A percentile compares a stretch with the other conserved stretches of the same genome.
Evolutionary conservation across 2,113 vertebrate species (phyloP).

Genomic region (Protobothrops mucrosquamatus): DNA sequence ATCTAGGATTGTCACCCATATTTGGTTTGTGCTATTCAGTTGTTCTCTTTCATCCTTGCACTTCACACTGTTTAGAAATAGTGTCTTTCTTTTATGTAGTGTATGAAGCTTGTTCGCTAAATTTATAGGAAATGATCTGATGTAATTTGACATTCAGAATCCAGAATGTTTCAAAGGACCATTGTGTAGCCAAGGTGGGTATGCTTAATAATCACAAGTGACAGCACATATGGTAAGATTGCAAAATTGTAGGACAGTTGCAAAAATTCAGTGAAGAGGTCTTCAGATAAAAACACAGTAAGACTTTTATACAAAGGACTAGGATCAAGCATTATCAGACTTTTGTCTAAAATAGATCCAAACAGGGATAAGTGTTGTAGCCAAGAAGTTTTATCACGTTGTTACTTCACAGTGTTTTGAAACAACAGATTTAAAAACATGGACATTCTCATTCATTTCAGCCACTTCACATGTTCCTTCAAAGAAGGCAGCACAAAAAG

Average conservation of each 20-base stretch:
- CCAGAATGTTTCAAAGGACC: constrained; percentile 25
- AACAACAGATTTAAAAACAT: neutral
- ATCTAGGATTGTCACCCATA: neutral
- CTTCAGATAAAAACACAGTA: constrained; percentile 9
- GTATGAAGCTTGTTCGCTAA: neutral
- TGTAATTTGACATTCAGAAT: constrained; percentile 20
- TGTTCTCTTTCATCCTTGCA: neutral
- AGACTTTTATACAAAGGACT: neutral
- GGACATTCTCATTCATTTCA: neutral
- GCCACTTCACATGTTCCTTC: neutral
- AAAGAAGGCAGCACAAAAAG: neutral
- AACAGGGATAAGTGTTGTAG: neutral
- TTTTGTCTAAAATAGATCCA: neutral
- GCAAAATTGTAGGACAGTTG: constrained; percentile 13
- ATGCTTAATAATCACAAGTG: constrained; percentile 33
- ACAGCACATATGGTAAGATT: neutral
- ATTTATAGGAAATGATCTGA: constrained; percentile 22
- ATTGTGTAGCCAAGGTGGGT: neutral
- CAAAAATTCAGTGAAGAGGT: constrained; percentile 16
- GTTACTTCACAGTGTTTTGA: neutral
- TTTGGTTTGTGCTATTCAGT: neutral
- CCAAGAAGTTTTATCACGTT: neutral
- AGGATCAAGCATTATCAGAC: neutral
- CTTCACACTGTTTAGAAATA: neutral
- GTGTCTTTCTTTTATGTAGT: neutral